Conservation (phyloP, 2,888 invertebrate genomes). For the Nemoura dubitans region DNA sequence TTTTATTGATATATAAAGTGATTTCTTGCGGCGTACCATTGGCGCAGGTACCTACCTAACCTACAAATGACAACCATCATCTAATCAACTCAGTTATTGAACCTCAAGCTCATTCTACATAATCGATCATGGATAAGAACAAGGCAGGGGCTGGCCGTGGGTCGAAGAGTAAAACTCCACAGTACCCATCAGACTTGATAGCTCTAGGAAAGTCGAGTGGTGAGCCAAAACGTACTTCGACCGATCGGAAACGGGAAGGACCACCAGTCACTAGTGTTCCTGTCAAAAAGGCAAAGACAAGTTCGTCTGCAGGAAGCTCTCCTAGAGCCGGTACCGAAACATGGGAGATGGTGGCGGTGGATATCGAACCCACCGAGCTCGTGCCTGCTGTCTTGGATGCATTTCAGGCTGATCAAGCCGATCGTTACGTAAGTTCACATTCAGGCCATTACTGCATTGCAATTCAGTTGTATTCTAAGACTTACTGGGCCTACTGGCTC, state of each 20-base stretch:
- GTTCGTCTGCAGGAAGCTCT: constrained; percentile 39
- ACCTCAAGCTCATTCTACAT: not conserved
- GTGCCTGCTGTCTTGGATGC: constrained; percentile 79
- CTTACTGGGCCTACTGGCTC: too few relatives aligned
- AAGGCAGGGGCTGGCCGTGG: constrained; percentile 74
- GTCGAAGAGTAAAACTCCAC: constrained; percentile 78
- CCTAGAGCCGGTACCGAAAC: constrained; percentile 60
- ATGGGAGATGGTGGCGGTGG: constrained; percentile 79
- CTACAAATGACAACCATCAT: not conserved
- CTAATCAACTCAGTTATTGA: not conserved
- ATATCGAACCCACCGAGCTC: constrained; percentile 82
- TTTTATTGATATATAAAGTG: too few relatives aligned
- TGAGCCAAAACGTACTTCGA: constrained; percentile 67
- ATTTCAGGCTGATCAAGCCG: constrained; percentile 80
- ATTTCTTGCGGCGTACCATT: too few relatives aligned
- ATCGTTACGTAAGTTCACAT: constrained; percentile 72
- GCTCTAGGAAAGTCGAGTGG: constrained; percentile 78
- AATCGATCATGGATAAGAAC: constrained; percentile 60
- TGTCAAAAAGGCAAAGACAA: constrained; percentile 67
- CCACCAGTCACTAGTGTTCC: constrained; percentile 66
- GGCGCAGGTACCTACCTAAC: not conserved
- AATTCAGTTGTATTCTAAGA: too few relatives aligned
- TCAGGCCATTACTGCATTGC: too few relatives aligned
- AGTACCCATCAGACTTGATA: constrained; percentile 83
- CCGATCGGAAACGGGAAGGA: constrained; percentile 78